Conservation (phyloP, 2,113 vertebrate species). For the Odocoileus hemionus region DNA sequence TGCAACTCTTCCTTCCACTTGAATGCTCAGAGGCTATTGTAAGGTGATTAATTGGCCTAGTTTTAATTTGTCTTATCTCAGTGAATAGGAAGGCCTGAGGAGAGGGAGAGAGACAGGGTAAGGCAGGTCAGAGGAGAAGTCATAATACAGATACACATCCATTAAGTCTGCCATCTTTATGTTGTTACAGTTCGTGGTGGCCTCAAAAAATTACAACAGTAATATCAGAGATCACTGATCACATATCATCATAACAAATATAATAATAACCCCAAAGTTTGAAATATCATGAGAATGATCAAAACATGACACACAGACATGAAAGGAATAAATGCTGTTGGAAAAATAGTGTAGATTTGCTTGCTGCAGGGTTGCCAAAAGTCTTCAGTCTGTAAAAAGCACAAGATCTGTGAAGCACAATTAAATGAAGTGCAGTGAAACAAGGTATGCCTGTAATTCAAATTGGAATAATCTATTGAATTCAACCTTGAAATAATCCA, state of each 20-base stretch:
- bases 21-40: neutral
- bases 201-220: neutral
- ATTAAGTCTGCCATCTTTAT: neutral
- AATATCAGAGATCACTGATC: neutral
- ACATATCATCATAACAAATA: neutral
- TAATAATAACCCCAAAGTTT: neutral
- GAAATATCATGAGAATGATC: neutral
- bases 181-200: neutral
- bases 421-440: neutral
- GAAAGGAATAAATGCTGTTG: neutral
- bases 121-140: neutral
- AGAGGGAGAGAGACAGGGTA: neutral
- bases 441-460: neutral
- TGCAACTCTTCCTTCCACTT: neutral
- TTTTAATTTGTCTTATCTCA: neutral
- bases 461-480: neutral
- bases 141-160: neutral
- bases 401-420: neutral
- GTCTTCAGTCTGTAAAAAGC: neutral
- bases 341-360: neutral
- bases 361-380: neutral
- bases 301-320: neutral
- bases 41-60: neutral
- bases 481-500: neutral
- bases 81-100: neutral